Conservation (phyloP, 2,888 invertebrate genomes). For the Herminia tarsipennalis region DNA sequence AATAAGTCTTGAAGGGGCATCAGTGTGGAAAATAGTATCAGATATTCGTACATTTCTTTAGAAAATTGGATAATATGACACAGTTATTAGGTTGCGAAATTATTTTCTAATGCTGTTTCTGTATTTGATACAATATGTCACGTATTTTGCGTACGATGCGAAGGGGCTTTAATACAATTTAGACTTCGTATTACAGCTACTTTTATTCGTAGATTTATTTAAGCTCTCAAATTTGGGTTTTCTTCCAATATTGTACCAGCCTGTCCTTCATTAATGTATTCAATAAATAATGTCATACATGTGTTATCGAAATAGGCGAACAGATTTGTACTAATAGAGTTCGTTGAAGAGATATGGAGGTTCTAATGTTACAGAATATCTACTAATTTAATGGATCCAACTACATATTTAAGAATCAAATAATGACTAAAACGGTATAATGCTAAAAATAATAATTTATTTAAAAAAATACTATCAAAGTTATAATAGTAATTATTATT, state of each 20-base stretch:
- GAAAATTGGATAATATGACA: constrained; percentile 45
- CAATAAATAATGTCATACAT: not conserved
- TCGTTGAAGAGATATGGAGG: no score
- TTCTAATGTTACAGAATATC: no score
- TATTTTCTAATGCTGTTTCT: constrained; percentile 33
- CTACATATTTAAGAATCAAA: no score
- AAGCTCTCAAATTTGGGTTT: not conserved
- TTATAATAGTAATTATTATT: no score
- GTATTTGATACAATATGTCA: constrained; percentile 18
- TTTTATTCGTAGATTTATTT: not conserved
- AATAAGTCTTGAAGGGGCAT: constrained; percentile 62
- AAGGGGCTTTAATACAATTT: constrained; percentile 7
- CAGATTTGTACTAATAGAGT: not conserved
- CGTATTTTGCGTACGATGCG: constrained; percentile 7
- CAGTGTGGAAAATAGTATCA: constrained; percentile 64
- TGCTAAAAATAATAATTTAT: no score
- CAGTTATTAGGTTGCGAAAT: constrained; percentile 41
- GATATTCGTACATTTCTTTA: constrained; percentile 50
- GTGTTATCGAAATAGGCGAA: not conserved
- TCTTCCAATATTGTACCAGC: not conserved
- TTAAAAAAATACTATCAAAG: no score
- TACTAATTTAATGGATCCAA: no score
- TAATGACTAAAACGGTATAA: no score
- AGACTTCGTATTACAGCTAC: not conserved
- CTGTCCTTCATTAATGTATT: not conserved